These are phyloP conservation scores for Glossophaga mutica DNA, from an alignment of 2,797 vertebrate genomes.

Conservation along the genomic window DNA sequence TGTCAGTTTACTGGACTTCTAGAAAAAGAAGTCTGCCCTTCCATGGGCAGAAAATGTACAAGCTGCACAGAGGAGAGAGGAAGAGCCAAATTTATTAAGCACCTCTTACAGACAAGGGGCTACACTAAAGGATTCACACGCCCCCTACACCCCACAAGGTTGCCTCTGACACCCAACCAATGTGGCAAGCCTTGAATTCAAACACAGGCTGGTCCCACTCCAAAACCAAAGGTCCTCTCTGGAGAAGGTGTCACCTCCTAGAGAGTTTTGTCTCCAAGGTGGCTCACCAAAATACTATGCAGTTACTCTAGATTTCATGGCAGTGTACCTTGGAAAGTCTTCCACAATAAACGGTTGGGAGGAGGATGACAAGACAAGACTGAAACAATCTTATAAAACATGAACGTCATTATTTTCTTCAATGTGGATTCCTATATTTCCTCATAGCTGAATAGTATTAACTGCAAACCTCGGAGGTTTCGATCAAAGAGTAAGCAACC, in stretches of 20 bases:
- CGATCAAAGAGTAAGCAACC: neutral
- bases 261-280: accelerated
- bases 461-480: neutral
- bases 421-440: neutral
- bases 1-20: neutral
- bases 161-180: neutral
- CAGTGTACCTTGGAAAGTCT: neutral
- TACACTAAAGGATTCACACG: neutral
- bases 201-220: neutral
- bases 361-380: neutral
- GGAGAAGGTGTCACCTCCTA: neutral
- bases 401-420: neutral
- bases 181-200: neutral
- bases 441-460: neutral
- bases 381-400: neutral
- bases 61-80: neutral
- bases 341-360: neutral
- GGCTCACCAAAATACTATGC: neutral
- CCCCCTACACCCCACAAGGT: neutral
- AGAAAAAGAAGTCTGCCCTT: neutral
- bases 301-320: neutral
- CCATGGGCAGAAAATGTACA: neutral
- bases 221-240: neutral
- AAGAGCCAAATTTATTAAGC: accelerated
- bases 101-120: neutral